phyloP scores from a whole-genome alignment of 2,113 vertebrate genomes.

The Strix uralensis region DNA sequence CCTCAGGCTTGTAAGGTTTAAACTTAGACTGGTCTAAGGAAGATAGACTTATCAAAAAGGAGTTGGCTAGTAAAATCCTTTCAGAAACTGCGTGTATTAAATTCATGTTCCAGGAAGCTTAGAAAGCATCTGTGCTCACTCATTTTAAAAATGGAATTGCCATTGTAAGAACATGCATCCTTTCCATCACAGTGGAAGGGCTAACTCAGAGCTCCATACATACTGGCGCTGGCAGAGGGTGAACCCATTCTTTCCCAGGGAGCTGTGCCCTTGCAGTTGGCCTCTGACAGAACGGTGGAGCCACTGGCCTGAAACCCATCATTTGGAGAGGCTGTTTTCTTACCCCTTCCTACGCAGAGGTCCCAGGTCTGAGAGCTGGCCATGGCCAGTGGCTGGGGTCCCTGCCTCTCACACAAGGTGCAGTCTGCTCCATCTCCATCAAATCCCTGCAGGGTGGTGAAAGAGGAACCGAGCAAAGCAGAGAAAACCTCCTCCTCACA shows the following conservation, averaged over 20 bases:
- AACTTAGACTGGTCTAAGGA: background rate
- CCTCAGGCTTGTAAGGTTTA: background rate
- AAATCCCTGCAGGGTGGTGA: background rate
- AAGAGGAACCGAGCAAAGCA: background rate
- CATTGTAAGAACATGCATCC: background rate
- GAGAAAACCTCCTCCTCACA: background rate
- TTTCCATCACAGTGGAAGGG: background rate
- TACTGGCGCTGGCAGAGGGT: background rate
- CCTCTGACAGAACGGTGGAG: background rate
- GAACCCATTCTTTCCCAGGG: background rate
- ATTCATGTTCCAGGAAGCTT: background rate
- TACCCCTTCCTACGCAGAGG: background rate
- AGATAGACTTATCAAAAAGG: background rate
- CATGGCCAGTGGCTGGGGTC: rapidly evolving
- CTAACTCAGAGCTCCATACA: background rate
- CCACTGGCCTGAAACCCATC: background rate
- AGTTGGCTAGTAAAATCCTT: background rate
- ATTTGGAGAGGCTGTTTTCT: background rate
- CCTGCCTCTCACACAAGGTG: background rate
- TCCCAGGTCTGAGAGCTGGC: background rate
- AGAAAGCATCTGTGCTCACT: background rate
- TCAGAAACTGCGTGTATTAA: background rate
- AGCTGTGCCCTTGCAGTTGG: background rate
- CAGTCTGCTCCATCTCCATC: background rate
- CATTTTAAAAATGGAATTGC: background rate